These are phyloP conservation scores for Andrena hattorfiana DNA, from an alignment of 2,888 invertebrate genomes.

Conservation along the genomic window DNA sequence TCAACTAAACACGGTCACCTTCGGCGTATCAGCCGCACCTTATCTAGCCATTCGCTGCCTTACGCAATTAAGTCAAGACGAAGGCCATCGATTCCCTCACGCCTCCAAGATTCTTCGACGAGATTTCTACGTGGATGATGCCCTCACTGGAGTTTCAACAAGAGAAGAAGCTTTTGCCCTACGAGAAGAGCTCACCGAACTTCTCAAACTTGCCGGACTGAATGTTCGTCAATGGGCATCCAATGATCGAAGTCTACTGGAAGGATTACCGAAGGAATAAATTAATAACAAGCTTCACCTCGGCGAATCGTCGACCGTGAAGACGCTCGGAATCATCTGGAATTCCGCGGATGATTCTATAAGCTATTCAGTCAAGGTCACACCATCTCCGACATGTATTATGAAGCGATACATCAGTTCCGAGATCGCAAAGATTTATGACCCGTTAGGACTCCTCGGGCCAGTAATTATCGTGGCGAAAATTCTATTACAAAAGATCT, in stretches of 20 bases:
- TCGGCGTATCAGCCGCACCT: too few species aligned
- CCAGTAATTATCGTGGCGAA: neutral
- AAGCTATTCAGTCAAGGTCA: neutral
- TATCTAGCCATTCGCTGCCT: too few species aligned
- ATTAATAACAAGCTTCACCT: neutral
- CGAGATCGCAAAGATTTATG: conserved; percentile 1
- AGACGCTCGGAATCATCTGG: neutral
- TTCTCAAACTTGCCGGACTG: neutral
- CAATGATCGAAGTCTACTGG: neutral
- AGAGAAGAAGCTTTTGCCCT: neutral
- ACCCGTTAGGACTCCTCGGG: neutral
- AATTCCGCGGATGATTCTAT: too few species aligned
- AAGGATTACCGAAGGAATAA: neutral
- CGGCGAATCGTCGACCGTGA: neutral
- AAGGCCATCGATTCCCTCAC: neutral
- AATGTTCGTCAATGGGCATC: conserved; percentile 15
- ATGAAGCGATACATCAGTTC: neutral
- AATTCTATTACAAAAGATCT: neutral
- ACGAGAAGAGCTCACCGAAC: neutral
- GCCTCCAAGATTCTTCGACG: neutral
- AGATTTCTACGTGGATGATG: conserved; percentile 18
- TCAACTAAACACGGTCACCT: too few species aligned
- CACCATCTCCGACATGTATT: neutral
- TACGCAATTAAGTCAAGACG: neutral
- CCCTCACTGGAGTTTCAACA: neutral